These are phyloP conservation scores for Pyrocoelia pectoralis DNA, from an alignment of 2,888 invertebrate species.

Conservation along the genomic window DNA sequence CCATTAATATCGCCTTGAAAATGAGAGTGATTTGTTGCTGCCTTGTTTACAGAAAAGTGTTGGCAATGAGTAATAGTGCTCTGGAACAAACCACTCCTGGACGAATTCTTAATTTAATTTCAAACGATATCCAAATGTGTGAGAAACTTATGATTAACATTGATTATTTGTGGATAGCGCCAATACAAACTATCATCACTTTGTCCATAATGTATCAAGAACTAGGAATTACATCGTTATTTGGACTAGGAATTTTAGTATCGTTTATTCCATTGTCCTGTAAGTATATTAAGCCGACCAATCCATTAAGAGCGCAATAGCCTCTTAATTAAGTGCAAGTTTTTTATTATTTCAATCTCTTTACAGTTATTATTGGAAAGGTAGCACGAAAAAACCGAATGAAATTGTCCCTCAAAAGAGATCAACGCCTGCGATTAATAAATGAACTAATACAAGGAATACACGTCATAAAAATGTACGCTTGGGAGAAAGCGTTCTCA, in stretches of 20 bases:
- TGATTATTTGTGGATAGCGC: not conserved
- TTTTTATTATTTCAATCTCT: no score
- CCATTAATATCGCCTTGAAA: constrained; percentile 80
- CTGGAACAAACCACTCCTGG: constrained; percentile 78
- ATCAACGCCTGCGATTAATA: not conserved
- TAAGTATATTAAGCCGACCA: not conserved
- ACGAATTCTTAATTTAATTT: no score
- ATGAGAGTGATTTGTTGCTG: constrained; percentile 85
- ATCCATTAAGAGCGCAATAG: no score
- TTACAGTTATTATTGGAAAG: not conserved
- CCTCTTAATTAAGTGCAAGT: no score
- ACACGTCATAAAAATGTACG: not conserved
- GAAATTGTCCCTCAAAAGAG: not conserved
- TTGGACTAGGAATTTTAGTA: not conserved
- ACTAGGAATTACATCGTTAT: not conserved
- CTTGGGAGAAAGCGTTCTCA: not conserved
- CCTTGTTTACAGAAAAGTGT: constrained; percentile 79
- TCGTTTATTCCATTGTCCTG: not conserved
- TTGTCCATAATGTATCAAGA: not conserved
- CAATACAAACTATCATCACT: not conserved
- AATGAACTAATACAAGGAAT: not conserved
- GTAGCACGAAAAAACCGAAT: not conserved
- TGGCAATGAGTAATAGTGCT: constrained; percentile 68
- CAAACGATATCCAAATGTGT: constrained; percentile 74
- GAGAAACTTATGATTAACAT: not conserved